Evolutionary conservation across 2,113 vertebrate species (phyloP).

Genomic region (Ciconia stormi): DNA sequence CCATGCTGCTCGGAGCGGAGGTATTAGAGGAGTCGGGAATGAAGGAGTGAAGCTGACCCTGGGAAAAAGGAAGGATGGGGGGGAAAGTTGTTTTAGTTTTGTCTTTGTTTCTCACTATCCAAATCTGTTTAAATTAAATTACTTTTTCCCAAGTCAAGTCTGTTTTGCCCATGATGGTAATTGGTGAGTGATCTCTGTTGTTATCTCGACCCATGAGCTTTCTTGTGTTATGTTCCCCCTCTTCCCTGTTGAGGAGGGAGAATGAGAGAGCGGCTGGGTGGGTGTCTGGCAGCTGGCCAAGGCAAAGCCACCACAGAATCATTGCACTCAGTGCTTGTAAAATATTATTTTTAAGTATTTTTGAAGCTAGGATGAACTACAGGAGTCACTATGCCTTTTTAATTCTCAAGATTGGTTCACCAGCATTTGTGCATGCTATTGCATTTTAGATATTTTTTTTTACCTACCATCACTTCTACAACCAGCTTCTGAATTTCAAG

Average conservation of each 20-base stretch:
- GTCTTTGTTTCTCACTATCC: background rate
- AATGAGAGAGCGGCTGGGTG: background rate
- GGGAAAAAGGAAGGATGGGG: background rate
- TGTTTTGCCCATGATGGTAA: background rate
- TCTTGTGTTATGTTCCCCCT: background rate
- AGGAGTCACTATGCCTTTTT: background rate
- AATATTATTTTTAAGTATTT: background rate
- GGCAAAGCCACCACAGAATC: background rate
- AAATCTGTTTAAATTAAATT: background rate
- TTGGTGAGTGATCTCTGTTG: background rate
- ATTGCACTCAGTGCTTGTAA: background rate
- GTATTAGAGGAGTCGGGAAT: background rate
- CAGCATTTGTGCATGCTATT: background rate
- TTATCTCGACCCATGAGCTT: background rate
- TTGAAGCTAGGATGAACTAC: background rate
- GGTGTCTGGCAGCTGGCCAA: background rate
- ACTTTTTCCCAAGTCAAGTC: background rate
- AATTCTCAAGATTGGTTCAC: background rate
- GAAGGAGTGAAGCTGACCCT: background rate
- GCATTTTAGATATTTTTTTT: background rate
- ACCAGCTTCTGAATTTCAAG: background rate
- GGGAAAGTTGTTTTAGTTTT: background rate
- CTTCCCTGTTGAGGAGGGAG: background rate
- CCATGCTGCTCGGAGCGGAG: fast-evolving
- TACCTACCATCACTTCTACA: background rate